These are phyloP conservation scores for Agriotes lineatus DNA, from an alignment of 2,888 invertebrate species.

Conservation along the genomic window DNA sequence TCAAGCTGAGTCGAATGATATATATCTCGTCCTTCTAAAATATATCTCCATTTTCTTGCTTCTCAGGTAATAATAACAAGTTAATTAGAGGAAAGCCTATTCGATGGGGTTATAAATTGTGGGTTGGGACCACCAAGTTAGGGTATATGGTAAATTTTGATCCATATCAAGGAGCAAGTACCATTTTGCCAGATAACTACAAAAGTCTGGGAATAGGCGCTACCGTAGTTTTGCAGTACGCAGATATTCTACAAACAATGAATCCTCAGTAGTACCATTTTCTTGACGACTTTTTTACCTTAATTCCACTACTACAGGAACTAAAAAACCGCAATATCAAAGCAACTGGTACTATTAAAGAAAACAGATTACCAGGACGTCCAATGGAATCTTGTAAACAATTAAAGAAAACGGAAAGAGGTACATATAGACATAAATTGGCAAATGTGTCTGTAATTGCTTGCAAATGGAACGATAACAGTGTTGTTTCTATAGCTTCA, in stretches of 20 bases:
- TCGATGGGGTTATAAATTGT: conserved; percentile 50
- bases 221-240: conserved; percentile 38
- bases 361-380: not conserved
- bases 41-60: no score
- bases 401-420: conserved; percentile 12
- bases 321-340: conserved; percentile 3
- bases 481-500: conserved; percentile 39
- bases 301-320: conserved; percentile 6
- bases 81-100: conserved; percentile 54
- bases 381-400: not conserved
- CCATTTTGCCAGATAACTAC: conserved; percentile 20
- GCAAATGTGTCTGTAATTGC: conserved; percentile 8
- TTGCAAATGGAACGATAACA: conserved; percentile 41
- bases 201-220: conserved; percentile 26
- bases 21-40: no score
- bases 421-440: not conserved
- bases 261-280: conserved; percentile 1
- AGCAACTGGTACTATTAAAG: conserved; percentile 8
- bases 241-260: conserved; percentile 23
- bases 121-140: conserved; percentile 8
- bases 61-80: no score
- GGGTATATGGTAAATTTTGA: conserved; percentile 31
- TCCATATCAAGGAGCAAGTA: conserved; percentile 27
- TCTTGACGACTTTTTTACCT: conserved; percentile 38
- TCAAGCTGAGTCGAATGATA: no score